Evolutionary conservation across 2,113 vertebrate species (phyloP), one percentile per base, ranked within the genome.

Genomic region (Ifrita kowaldi): DNA sequence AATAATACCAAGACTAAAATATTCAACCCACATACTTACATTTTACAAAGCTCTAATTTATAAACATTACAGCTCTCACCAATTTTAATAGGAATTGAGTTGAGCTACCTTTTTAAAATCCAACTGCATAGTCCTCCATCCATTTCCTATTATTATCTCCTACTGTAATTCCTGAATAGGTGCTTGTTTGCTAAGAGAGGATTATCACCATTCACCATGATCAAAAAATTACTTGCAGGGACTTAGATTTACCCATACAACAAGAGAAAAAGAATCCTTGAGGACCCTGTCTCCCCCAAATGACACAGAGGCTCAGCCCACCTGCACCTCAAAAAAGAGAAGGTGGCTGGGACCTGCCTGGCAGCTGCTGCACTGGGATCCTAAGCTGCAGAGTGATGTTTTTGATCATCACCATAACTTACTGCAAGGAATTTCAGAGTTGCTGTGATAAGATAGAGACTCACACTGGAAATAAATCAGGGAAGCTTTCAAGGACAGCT

Each of bases 21-120:
- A 89, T 88, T 92, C 90, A 89, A 71, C 67, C 82, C 93, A 90
- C 76, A 33, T 16, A 21, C 79, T 96, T 74, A 59, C 24, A 60
- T 83, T 94, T 95, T 77, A 89, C 87, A 93, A 96, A 94, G 87
- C 71, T 86, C 59, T 88, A 56, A 95, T 93, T 94, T 94, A 90
- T 64, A 96, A 90, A 88, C 91, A 88, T 91, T 83, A 87, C n/a
- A 82, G 81, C 84, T 93, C 74, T 85, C 50, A 87, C 71, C 63
- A 67, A 55, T 95, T 95, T 96, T 86, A 91, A 76, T 78, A 87
- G 68, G 84, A 90, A 88, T 16, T 22, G 67, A 69, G 52, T 3
- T 5, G 50, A 90, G 75, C 78, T 91, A 59, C 71, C 42, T 88
- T 92, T 96, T 70, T 4, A 30, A 85, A 85, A 83, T 55, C 82